Evolutionary conservation across 1,140 invertebrate genomes (phyloP).

Genomic region (Bombyx mandarina): DNA sequence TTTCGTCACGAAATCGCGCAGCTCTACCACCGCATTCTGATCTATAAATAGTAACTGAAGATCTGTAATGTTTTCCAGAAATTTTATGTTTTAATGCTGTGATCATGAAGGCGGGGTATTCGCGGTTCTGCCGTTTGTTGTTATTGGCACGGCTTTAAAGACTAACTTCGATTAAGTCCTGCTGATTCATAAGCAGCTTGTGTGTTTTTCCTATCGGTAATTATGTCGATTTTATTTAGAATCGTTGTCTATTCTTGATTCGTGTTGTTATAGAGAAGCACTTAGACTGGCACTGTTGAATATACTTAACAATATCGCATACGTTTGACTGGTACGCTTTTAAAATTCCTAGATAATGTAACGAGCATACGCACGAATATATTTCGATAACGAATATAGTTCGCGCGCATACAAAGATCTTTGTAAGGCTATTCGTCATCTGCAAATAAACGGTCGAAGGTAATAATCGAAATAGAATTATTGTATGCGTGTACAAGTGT

Average conservation of each 20-base stretch:
- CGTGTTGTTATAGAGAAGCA: no score
- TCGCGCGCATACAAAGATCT: conserved; percentile 22
- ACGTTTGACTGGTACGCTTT: conserved; percentile 35
- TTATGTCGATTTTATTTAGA: conserved; percentile 5
- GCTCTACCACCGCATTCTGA: neutral
- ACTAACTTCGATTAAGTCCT: conserved; percentile 9
- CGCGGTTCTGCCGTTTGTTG: conserved; percentile 6
- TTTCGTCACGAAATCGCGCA: neutral
- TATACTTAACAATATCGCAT: no score
- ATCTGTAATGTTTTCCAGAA: conserved; percentile 2
- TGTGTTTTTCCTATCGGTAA: conserved; percentile 6
- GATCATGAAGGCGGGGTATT: conserved; percentile 3
- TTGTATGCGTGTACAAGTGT: conserved; percentile 45
- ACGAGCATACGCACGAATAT: conserved; percentile 45
- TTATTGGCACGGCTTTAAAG: conserved; percentile 8
- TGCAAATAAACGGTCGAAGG: conserved; percentile 64
- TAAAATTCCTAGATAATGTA: conserved; percentile 68
- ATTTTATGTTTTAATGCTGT: conserved; percentile 6
- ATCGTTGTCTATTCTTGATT: no score
- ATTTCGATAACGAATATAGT: conserved; percentile 19
- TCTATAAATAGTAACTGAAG: conserved; percentile 2
- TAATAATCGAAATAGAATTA: conserved; percentile 69
- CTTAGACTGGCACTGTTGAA: no score
- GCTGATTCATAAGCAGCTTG: conserved; percentile 7
- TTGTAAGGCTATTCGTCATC: conserved; percentile 59